Evolutionary conservation across 2,797 vertebrate species (phyloP), one percentile per base, ranked within the genome.

Genomic region (Miichthys miiuy): DNA sequence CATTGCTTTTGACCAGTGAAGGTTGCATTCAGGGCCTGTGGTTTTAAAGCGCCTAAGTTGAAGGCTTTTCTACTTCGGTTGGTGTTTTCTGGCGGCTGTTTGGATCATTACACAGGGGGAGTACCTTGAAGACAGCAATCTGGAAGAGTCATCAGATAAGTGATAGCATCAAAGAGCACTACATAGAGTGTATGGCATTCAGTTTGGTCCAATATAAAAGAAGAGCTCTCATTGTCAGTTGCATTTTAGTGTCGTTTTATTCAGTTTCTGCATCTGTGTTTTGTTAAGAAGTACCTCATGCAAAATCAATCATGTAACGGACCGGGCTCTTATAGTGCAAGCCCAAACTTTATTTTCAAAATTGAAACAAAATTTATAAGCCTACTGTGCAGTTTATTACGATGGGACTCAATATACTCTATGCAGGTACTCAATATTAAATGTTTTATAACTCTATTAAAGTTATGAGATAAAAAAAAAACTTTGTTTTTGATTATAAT

Each of bases 111-210:
- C 48, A 80, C 68, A 13, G 50, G 34, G 58, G 56, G 34, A 64
- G 55, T 11, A 67, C 62, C 73, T 68, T 55, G 72, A 61, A 21
- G 72, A 77, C 77, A 69, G 66, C 56, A 30, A 80, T 84, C 81
- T 87, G 79, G 71, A 88, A 86, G 72, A 74, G 66, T 81, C 68
- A 87, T 85, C 83, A 81, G 68, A 52, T n/a, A 72, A 63, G 65
- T 58, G 41, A 63, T 16, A 12, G 38, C 46, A 62, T 57, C 20
- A 58, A 34, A 48, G 6, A 63, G 60, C 5, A 14, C 12, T 20
- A 18, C 38, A 48, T 20, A 18, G 38, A 48, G 30, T 54, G 25
- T 56, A 25, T 64, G 30, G 55, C 47, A 44, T 80, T 67, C 23
- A 77, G 66, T 30, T 77, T 78, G 65, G 63, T 54, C n/a, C 20